Conservation (phyloP, 1,140 invertebrate genomes). For the Battus philenor region DNA sequence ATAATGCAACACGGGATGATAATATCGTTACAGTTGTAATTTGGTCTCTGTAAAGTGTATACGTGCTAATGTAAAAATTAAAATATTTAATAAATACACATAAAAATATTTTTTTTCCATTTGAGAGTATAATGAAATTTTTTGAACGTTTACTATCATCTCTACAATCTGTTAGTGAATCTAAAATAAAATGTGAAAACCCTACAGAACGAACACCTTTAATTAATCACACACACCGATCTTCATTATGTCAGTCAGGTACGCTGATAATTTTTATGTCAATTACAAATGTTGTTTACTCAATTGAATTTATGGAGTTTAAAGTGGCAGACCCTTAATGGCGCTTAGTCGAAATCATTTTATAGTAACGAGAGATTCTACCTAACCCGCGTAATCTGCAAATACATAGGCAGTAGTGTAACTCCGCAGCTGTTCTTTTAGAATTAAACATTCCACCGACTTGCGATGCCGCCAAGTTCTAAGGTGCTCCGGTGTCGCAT, state of each 20-base stretch:
- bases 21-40: constrained; percentile 1
- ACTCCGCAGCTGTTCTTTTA: too few relatives aligned
- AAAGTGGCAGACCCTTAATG: too few relatives aligned
- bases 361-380: too few relatives aligned
- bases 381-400: too few relatives aligned
- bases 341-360: too few relatives aligned
- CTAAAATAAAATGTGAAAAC: constrained; percentile 1
- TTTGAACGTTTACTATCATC: constrained; percentile 5
- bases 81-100: too few relatives aligned
- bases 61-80: neutral
- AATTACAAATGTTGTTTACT: neutral
- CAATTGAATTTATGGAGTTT: neutral
- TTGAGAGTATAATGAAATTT: constrained; percentile 14
- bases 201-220: constrained; percentile 3
- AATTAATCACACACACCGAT: neutral
- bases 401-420: too few relatives aligned
- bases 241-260: constrained; percentile 12
- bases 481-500: too few relatives aligned
- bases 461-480: too few relatives aligned
- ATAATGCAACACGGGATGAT: constrained; percentile 16
- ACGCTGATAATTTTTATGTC: too few relatives aligned
- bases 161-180: constrained; percentile 3
- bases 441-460: too few relatives aligned
- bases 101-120: too few relatives aligned
- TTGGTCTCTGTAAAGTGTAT: neutral